phyloP scores from a whole-genome alignment of 2,113 vertebrate genomes.

The Cairina moschata region DNA sequence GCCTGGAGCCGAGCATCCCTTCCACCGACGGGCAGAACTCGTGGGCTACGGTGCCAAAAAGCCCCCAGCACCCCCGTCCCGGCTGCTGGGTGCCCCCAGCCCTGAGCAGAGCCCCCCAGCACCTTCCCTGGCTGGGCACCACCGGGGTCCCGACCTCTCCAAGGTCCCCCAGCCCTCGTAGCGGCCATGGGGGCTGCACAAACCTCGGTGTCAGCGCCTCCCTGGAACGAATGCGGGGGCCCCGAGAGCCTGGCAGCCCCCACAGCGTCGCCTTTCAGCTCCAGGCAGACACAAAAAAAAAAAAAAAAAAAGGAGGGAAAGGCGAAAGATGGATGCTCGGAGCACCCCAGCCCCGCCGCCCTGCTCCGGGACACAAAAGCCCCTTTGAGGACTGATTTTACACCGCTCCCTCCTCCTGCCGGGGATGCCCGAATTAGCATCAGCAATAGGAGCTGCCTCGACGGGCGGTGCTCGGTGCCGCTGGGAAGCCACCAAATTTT shows the following conservation, averaged over 20 bases:
- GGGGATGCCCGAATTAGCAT: not conserved
- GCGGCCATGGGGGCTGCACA: rapidly evolving
- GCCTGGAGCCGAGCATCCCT: not conserved
- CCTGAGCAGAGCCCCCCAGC: not conserved
- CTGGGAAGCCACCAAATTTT: not conserved
- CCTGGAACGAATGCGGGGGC: not conserved
- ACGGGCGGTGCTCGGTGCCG: not conserved
- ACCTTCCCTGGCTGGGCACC: not conserved
- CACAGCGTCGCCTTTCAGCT: not conserved
- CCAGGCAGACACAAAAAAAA: not conserved
- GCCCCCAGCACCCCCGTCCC: not conserved
- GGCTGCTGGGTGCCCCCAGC: not conserved
- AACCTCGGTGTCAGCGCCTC: not conserved
- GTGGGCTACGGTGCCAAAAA: not conserved
- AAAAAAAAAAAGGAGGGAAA: not conserved
- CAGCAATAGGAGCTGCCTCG: not conserved
- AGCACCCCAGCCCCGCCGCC: not conserved
- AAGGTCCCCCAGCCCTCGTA: not conserved
- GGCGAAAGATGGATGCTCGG: conserved; percentile 27
- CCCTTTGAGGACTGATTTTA: conserved; percentile 23
- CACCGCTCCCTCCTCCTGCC: not conserved
- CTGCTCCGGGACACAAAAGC: conserved; percentile 15
- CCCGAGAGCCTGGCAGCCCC: not conserved
- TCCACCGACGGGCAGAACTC: rapidly evolving
- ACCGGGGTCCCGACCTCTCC: rapidly evolving